Evolutionary conservation across 2,113 vertebrate species (phyloP).

Genomic region (Candoia aspera): DNA sequence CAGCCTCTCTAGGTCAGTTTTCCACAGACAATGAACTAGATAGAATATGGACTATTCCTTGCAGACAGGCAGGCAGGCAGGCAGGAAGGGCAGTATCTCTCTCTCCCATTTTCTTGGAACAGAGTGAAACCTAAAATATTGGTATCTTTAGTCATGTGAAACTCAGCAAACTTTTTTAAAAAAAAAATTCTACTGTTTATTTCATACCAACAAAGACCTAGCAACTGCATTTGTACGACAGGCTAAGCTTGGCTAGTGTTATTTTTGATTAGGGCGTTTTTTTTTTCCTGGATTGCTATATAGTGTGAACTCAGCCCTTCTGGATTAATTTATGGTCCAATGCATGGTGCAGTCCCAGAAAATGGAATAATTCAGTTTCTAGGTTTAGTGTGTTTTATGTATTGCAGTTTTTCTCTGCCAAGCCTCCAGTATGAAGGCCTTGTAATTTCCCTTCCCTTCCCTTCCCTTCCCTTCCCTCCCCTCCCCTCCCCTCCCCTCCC

Average conservation of each 20-base stretch:
- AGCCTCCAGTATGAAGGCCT: constrained; percentile 43
- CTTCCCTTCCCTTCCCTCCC: neutral
- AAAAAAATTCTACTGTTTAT: constrained; percentile 1
- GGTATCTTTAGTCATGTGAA: constrained; percentile 44
- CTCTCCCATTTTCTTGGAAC: constrained; percentile 15
- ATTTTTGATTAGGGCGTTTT: neutral
- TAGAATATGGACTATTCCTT: constrained; percentile 27
- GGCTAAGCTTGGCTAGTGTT: neutral
- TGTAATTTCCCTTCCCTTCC: constrained; percentile 22
- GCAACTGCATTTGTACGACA: neutral
- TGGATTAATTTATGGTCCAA: neutral
- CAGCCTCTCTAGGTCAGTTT: constrained; percentile 3
- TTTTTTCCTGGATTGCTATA: neutral
- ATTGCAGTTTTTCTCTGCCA: constrained; percentile 31
- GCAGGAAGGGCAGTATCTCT: too few relatives aligned
- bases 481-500: neutral
- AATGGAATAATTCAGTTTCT: neutral
- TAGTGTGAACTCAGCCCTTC: neutral
- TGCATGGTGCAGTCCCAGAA: neutral
- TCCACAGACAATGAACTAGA: constrained; percentile 19
- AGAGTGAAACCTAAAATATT: constrained; percentile 35
- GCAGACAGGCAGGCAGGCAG: neutral
- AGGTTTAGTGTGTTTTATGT: neutral
- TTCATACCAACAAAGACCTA: neutral
- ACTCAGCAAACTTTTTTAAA: constrained; percentile 40